phyloP scores from a whole-genome alignment of 53 echinoderm and acorn worm genomes.

The Zoroaster sp. region DNA sequence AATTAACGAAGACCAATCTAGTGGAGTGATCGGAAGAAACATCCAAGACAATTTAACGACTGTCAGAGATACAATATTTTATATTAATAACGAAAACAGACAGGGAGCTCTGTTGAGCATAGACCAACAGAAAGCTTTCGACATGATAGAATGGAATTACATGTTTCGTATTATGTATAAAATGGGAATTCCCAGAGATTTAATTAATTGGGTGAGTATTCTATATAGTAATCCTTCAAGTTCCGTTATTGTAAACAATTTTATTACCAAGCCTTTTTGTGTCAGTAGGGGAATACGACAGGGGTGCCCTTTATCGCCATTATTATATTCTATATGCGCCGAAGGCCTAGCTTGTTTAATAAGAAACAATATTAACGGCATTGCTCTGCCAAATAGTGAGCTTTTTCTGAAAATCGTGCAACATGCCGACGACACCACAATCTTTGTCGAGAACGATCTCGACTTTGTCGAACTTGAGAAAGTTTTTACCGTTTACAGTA shows the following conservation, averaged over 20 bases:
- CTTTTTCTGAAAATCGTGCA: neutral
- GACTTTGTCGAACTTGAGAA: neutral
- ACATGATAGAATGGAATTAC: conserved; percentile 18
- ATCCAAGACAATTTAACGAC: neutral
- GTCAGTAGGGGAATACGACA: neutral
- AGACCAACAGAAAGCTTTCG: conserved; percentile 23
- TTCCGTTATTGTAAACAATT: too few relatives aligned
- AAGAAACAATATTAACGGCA: neutral
- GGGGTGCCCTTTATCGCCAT: conserved; percentile 15
- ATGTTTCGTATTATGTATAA: neutral
- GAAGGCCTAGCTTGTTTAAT: neutral
- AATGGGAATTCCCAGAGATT: neutral
- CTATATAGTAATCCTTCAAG: neutral
- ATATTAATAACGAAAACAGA: neutral
- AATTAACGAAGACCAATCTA: neutral
- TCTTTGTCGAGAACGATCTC: neutral
- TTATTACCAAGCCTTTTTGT: neutral
- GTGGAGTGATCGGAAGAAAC: neutral
- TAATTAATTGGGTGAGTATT: conserved; percentile 8
- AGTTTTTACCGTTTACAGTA: neutral
- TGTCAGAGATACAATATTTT: neutral
- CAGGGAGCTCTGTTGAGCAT: neutral
- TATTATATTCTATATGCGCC: conserved; percentile 8
- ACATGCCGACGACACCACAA: neutral
- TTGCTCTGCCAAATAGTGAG: neutral